A percentile compares a stretch with the other conserved stretches of the same genome.
These are phyloP conservation scores for Ariopsis seemanni DNA, from an alignment of 2,113 vertebrate genomes.

Conservation along the genomic window DNA sequence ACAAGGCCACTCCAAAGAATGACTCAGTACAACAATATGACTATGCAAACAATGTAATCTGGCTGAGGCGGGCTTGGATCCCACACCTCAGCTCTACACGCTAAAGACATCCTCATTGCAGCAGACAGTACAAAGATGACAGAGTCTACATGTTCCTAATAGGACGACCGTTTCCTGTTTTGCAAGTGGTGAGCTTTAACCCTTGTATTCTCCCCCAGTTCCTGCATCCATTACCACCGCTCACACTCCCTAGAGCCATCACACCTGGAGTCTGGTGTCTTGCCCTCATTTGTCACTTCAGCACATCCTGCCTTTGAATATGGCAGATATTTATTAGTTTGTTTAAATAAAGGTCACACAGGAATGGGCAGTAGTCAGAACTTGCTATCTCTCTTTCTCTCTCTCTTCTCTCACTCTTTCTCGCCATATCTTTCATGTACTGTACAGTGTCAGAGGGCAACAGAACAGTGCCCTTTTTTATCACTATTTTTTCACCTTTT, in stretches of 20 bases:
- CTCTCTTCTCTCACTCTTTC: slow-evolving; percentile 4
- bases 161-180: slow-evolving; percentile 69
- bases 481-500: not conserved
- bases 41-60: slow-evolving; percentile 71
- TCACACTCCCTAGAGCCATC: slow-evolving; percentile 50
- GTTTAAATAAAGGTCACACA: slow-evolving; percentile 42
- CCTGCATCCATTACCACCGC: slow-evolving; percentile 64
- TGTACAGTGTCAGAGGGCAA: slow-evolving; percentile 34
- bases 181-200: slow-evolving; percentile 60
- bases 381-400: not conserved
- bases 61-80: slow-evolving; percentile 68
- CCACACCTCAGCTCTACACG: slow-evolving; percentile 60
- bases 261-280: slow-evolving; percentile 48
- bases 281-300: slow-evolving; percentile 48
- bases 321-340: slow-evolving; percentile 55
- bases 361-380: slow-evolving; percentile 33
- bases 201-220: slow-evolving; percentile 62
- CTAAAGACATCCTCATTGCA: slow-evolving; percentile 60
- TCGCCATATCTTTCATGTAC: not conserved
- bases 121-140: slow-evolving; percentile 35
- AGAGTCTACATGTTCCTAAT: slow-evolving; percentile 63
- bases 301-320: slow-evolving; percentile 58
- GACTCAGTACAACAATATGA: slow-evolving; percentile 57
- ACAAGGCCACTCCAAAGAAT: slow-evolving; percentile 56
- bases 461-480: not conserved